Percentiles rank a stretch among this genome's conserved stretches.
phyloP scores from a whole-genome alignment of 2,113 vertebrate genomes.

The Microcebus tavaratra region DNA sequence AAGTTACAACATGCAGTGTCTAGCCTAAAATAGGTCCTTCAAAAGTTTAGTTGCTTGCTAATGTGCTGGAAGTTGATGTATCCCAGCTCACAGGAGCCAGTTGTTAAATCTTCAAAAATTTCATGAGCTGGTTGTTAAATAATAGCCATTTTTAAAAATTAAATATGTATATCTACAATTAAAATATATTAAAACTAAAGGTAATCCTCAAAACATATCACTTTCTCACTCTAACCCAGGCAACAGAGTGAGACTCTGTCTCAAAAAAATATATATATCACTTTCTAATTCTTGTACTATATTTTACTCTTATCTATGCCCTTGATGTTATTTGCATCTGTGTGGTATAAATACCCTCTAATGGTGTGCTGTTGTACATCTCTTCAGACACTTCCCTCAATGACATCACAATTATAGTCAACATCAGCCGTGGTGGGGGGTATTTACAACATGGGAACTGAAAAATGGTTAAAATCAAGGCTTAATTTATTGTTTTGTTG shows the following conservation, averaged over 20 bases:
- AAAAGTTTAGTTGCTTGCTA: constrained; percentile 8
- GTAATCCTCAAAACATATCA: neutral
- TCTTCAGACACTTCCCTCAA: neutral
- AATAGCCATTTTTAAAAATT: neutral
- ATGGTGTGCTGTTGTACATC: neutral
- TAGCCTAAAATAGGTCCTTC: neutral
- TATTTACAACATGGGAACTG: neutral
- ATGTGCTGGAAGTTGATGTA: neutral
- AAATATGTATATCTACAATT: neutral
- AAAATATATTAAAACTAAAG: constrained; percentile 24
- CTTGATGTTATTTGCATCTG: neutral
- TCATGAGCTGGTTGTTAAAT: constrained; percentile 12
- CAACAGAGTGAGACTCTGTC: no score
- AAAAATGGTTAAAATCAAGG: neutral
- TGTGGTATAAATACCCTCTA: neutral
- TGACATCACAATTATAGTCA: neutral
- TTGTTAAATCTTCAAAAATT: neutral
- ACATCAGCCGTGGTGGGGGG: neutral
- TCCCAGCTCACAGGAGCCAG: neutral
- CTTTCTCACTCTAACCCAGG: neutral
- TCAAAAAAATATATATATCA: neutral
- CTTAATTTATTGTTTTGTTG: neutral
- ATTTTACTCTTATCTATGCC: neutral
- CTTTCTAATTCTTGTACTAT: neutral
- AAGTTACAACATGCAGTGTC: neutral